These are phyloP conservation scores for Callionymus lyra DNA, from an alignment of 2,113 vertebrate genomes.

Conservation along the genomic window DNA sequence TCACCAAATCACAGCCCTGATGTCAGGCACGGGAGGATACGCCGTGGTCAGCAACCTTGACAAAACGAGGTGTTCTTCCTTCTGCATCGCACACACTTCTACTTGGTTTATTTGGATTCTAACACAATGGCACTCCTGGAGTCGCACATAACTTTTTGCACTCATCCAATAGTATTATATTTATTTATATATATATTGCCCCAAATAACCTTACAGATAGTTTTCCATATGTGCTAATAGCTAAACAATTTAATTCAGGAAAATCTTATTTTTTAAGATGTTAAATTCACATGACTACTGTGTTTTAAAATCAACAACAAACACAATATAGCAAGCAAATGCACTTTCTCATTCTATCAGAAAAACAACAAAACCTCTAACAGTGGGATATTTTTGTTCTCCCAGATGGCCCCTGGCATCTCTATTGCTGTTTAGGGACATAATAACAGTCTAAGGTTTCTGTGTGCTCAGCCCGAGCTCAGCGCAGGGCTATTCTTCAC, in stretches of 20 bases:
- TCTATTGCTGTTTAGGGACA: conserved; percentile 45
- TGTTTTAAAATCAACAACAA: no score
- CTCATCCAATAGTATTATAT: no score
- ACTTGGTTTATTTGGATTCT: conserved; percentile 42
- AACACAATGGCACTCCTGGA: conserved; percentile 23
- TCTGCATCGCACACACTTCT: conserved; percentile 20
- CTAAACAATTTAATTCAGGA: no score
- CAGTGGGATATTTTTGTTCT: neutral
- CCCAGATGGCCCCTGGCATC: conserved; percentile 38
- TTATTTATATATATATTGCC: no score
- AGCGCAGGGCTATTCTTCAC: conserved; percentile 39
- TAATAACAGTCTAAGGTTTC: conserved; percentile 47
- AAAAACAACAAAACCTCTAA: neutral
- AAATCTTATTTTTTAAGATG: no score
- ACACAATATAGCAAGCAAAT: no score
- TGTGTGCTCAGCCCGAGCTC: conserved; percentile 34
- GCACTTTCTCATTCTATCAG: neutral
- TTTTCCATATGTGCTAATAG: no score
- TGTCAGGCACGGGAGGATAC: conserved; percentile 37
- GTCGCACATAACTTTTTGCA: no score
- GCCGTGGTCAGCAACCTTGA: conserved; percentile 50
- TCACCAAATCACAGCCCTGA: conserved; percentile 33
- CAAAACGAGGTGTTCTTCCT: conserved; percentile 35
- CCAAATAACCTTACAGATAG: no score
- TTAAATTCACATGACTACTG: no score